These are phyloP conservation scores for Hydrophis major DNA, from an alignment of 2,797 vertebrate species.

Conservation along the genomic window DNA sequence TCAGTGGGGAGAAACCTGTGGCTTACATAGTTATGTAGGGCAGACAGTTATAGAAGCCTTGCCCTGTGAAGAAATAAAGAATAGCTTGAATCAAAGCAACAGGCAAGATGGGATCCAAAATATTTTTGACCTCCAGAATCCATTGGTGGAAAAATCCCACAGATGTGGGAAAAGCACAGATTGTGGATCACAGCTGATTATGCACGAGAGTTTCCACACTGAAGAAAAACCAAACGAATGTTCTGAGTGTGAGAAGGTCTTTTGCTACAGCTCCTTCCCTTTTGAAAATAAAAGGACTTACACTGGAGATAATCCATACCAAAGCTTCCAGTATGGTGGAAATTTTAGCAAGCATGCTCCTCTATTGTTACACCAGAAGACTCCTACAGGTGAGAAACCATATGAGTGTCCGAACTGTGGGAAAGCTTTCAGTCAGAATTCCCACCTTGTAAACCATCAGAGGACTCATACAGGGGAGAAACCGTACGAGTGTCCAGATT, in stretches of 20 bases:
- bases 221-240: neutral
- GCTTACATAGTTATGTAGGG: neutral
- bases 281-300: neutral
- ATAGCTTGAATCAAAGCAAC: neutral
- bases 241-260: neutral
- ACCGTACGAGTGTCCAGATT: conserved; percentile 10
- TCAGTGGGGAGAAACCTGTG: neutral
- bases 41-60: neutral
- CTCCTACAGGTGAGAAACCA: conserved; percentile 8
- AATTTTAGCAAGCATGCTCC: neutral
- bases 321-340: neutral
- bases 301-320: neutral
- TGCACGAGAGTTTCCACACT: neutral
- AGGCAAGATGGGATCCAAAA: neutral
- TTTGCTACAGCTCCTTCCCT: neutral
- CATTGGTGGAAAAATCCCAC: neutral
- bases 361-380: conserved; percentile 12
- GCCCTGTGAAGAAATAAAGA: neutral
- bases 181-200: neutral
- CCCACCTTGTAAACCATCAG: conserved; percentile 9
- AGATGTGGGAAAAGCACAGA: neutral
- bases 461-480: conserved; percentile 24
- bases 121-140: neutral
- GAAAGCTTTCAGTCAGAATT: conserved; percentile 28
- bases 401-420: conserved; percentile 17